Evolutionary conservation across 2,888 invertebrate species (phyloP).

Genomic region (Cancer borealis): DNA sequence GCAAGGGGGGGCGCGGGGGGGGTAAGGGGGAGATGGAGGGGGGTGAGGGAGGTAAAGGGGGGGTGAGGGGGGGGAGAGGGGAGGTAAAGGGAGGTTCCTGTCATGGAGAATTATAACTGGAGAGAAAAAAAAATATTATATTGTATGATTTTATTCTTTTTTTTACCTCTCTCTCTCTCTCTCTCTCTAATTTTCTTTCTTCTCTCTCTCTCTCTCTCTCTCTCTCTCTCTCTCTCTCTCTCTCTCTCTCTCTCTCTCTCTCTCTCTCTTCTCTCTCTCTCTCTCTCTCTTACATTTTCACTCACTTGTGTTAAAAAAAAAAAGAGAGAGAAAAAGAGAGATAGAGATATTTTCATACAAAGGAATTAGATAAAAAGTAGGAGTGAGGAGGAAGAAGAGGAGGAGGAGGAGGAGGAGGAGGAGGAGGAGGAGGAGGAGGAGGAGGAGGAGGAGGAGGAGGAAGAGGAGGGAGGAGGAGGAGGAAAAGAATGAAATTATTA

Average conservation of each 20-base stretch:
- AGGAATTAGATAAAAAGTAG: not conserved
- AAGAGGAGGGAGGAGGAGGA: too few species aligned
- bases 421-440: conserved; percentile 11
- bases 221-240: not conserved
- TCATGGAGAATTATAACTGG: too few species aligned
- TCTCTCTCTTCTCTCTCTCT: conserved; percentile 53
- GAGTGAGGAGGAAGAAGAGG: not conserved
- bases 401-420: conserved; percentile 10
- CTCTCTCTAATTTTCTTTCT: not conserved
- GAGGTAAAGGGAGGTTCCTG: not conserved
- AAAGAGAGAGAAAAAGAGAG: not conserved
- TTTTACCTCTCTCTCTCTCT: conserved; percentile 23
- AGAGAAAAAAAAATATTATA: not conserved
- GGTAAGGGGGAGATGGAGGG: not conserved
- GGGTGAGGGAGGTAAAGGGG: not conserved
- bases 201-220: not conserved
- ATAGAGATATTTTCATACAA: not conserved
- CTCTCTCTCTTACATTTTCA: not conserved
- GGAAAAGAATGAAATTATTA: too few species aligned
- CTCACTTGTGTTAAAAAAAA: not conserved
- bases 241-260: not conserved
- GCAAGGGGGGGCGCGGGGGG: not conserved
- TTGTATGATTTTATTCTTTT: not conserved
- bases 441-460: not conserved
- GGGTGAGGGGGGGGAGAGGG: not conserved